Evolutionary conservation across 1,140 invertebrate genomes (phyloP).

Genomic region (Panagrolaimus sp.): DNA sequence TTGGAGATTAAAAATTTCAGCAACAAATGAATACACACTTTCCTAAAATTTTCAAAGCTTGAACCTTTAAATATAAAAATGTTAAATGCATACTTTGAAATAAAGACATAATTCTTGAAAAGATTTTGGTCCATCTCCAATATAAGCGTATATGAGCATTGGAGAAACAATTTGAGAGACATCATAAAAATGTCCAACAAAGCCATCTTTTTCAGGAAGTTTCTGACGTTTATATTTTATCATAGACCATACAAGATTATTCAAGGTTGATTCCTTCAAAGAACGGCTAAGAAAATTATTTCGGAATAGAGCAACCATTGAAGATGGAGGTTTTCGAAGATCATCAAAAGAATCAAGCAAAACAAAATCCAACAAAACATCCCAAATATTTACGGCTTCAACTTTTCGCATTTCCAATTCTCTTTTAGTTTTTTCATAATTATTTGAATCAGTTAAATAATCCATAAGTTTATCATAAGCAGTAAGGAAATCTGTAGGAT

Average conservation of each 20-base stretch:
- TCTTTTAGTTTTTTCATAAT: slow-evolving; percentile 29
- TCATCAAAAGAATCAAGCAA: slow-evolving; percentile 43
- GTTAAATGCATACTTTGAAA: slow-evolving; percentile 33
- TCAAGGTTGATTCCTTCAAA: slow-evolving; percentile 44
- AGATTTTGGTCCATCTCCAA: slow-evolving; percentile 36
- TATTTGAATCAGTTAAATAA: slow-evolving; percentile 37
- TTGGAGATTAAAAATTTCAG: slow-evolving; percentile 40
- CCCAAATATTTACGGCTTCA: slow-evolving; percentile 43
- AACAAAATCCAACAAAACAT: slow-evolving; percentile 45
- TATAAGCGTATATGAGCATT: slow-evolving; percentile 39
- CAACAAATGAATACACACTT: slow-evolving; percentile 37
- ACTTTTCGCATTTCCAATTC: slow-evolving; percentile 38
- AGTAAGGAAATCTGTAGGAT: slow-evolving; percentile 40
- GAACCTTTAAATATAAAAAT: slow-evolving; percentile 9
- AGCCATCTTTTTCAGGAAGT: slow-evolving; percentile 27
- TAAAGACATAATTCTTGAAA: slow-evolving; percentile 42
- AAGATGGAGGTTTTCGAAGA: slow-evolving; percentile 42
- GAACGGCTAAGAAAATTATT: slow-evolving; percentile 36
- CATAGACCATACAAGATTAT: slow-evolving; percentile 45
- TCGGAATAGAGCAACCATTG: slow-evolving; percentile 35
- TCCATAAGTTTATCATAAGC: slow-evolving; percentile 46
- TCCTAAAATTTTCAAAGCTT: slow-evolving; percentile 32
- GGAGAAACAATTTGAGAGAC: slow-evolving; percentile 42
- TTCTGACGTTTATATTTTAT: slow-evolving; percentile 10
- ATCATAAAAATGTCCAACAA: slow-evolving; percentile 47